A percentile compares a stretch with the other conserved stretches of the same genome.
Conservation (phyloP, 2,113 vertebrate genomes). For the Triplophysa siluroides region DNA sequence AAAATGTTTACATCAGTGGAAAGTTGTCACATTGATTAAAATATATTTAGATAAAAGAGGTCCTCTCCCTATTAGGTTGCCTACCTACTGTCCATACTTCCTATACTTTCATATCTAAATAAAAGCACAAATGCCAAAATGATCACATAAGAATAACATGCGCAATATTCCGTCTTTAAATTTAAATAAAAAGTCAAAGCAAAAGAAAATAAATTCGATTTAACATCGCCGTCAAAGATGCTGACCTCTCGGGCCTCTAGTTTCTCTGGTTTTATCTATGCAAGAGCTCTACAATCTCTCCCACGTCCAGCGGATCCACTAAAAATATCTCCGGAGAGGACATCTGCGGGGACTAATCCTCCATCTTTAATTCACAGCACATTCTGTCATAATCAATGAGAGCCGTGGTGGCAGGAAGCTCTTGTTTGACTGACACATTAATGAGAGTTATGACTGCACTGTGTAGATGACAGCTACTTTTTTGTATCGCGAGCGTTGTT, state of each 20-base stretch:
- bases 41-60: too few relatives aligned
- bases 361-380: slow-evolving; percentile 45
- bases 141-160: too few relatives aligned
- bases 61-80: too few relatives aligned
- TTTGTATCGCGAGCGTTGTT: neutral
- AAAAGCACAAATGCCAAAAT: too few relatives aligned
- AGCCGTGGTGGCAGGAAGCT: neutral
- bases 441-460: slow-evolving; percentile 23
- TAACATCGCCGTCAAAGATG: too few relatives aligned
- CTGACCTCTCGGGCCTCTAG: neutral
- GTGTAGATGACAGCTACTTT: neutral
- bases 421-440: slow-evolving; percentile 7
- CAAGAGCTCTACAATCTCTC: neutral
- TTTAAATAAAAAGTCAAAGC: too few relatives aligned
- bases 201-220: too few relatives aligned
- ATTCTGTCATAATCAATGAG: slow-evolving; percentile 35
- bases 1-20: too few relatives aligned
- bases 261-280: neutral
- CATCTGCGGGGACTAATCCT: slow-evolving; percentile 28
- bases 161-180: too few relatives aligned
- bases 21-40: too few relatives aligned
- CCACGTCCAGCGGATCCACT: slow-evolving; percentile 5
- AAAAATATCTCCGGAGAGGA: slow-evolving; percentile 19
- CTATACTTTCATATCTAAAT: too few relatives aligned
- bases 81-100: too few relatives aligned